Conservation (phyloP, 2,888 invertebrate species). For the Lasius platythorax region DNA sequence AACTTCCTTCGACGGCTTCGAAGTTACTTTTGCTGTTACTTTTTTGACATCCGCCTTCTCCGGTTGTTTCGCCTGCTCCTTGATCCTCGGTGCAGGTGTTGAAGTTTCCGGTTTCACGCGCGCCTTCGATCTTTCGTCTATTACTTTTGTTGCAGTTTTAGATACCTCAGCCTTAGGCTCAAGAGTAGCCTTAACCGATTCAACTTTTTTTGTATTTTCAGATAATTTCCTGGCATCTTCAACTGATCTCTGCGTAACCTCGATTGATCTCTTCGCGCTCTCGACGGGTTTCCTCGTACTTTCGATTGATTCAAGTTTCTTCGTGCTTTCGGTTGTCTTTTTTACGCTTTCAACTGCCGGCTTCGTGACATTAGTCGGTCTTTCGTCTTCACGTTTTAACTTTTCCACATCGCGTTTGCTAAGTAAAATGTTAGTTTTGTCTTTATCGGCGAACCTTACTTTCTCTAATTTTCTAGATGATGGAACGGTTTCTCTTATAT, state of each 20-base stretch:
- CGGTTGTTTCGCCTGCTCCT: slow-evolving; percentile 58
- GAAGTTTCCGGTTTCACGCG: slow-evolving; percentile 58
- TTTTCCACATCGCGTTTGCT: slow-evolving; percentile 48
- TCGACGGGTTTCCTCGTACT: slow-evolving; percentile 34
- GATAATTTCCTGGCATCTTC: slow-evolving; percentile 33
- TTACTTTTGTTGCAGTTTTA: slow-evolving; percentile 52
- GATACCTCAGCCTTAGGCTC: slow-evolving; percentile 59
- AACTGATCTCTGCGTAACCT: slow-evolving; percentile 28
- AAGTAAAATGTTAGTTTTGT: slow-evolving; percentile 68
- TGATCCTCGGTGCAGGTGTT: slow-evolving; percentile 59
- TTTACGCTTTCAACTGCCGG: slow-evolving; percentile 64
- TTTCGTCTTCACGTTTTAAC: slow-evolving; percentile 50
- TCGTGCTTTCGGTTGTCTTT: slow-evolving; percentile 24
- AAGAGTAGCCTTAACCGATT: slow-evolving; percentile 57
- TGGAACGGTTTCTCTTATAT: slow-evolving; percentile 68
- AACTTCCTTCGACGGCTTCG: slow-evolving; percentile 62
- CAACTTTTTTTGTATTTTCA: slow-evolving; percentile 59
- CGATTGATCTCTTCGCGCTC: slow-evolving; percentile 36
- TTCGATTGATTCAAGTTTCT: slow-evolving; percentile 44
- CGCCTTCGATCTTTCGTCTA: slow-evolving; percentile 53
- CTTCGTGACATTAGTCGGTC: slow-evolving; percentile 42
- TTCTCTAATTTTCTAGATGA: slow-evolving; percentile 78
- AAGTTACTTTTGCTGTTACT: slow-evolving; percentile 55
- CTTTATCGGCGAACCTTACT: slow-evolving; percentile 80
- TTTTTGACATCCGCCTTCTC: slow-evolving; percentile 61